Evolutionary conservation across 2,888 invertebrate species (phyloP).

Genomic region (Scaptomyza parva): DNA sequence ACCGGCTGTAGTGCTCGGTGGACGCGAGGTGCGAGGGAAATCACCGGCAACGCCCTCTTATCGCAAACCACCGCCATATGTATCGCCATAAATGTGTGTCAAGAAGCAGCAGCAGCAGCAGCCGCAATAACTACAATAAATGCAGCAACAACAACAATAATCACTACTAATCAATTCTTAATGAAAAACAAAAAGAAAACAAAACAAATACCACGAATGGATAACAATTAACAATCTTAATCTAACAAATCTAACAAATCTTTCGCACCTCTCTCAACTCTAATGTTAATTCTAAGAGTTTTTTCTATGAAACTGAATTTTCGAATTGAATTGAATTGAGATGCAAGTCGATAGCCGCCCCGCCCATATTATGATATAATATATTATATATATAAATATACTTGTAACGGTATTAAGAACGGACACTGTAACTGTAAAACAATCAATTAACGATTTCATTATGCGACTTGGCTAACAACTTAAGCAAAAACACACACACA

Average conservation of each 20-base stretch:
- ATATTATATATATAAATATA: conserved; percentile 33
- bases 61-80: conserved; percentile 98
- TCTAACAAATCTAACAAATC: conserved; percentile 47
- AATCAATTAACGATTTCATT: conserved; percentile 73
- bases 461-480: conserved; percentile 57
- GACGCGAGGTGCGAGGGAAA: conserved; percentile 90
- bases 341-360: conserved; percentile 40
- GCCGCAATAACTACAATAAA: conserved; percentile 46
- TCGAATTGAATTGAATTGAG: conserved; percentile 40
- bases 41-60: conserved; percentile 94
- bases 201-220: conserved; percentile 8
- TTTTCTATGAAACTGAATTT: conserved; percentile 31
- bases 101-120: conserved; percentile 26
- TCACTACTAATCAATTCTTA: conserved; percentile 36
- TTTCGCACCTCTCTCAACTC: conserved; percentile 38
- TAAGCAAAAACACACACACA: conserved; percentile 35
- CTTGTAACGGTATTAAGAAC: conserved; percentile 62
- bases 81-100: conserved; percentile 92
- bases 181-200: conserved; percentile 12
- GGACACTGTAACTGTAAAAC: conserved; percentile 58
- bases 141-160: conserved; percentile 55
- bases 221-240: conserved; percentile 41
- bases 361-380: conserved; percentile 51
- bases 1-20: conserved; percentile 88
- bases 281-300: conserved; percentile 26